Base-by-base conservation (phyloP, 2,113 vertebrate genomes). In the Loxodonta africana region DNA sequence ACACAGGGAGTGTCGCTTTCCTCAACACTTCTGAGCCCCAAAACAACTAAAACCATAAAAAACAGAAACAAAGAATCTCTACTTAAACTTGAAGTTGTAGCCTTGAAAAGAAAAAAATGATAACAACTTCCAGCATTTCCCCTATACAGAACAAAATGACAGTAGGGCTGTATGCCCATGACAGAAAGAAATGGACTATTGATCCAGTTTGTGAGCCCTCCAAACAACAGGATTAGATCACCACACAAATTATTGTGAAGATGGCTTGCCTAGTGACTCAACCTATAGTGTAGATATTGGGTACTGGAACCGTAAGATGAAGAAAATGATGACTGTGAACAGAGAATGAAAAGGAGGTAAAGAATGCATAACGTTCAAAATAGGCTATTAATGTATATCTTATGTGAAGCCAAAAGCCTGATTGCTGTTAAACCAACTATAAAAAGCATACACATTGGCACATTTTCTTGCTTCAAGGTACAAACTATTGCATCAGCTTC, bases 121-220 rank as follows among this genome's bases (percentile, higher is more conserved):
- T 95, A 88, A 89, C 82, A 94, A 94, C 90, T 96, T 94, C 37
- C 1, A 97, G 77, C 46, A 88, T 95, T 97, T 98, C 95, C 88
- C 67, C 33, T 20, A 41, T 91, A 82, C 14, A 88, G 44, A 95
- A 44, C 88, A 84, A 81, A 95, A 53, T 74, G 85, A 94, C 81
- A 80, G 91, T 51, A 69, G 53, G 86, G 18, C 65, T 78, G 71
- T 83, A 63, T 53, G 71, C 65, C 91, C 60, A 20, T 90, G 95
- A 97, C 94, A 88, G 88, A 95, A 96, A 88, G 91, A 96, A 97
- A 98, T 96, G 90, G 80, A 95, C 90, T 97, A 96, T 97, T 95
- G 96, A 98, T 97, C 83, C 33, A 60, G 63, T 82, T 80, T 90
- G 96, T 90, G 94, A 95, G 62, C 53, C 53, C 44, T 93, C 90